Evolutionary conservation across 53 echinoderm and acorn worm species (phyloP), one percentile per base, ranked within the genome.

Genomic region (Antedon mediterranea): DNA sequence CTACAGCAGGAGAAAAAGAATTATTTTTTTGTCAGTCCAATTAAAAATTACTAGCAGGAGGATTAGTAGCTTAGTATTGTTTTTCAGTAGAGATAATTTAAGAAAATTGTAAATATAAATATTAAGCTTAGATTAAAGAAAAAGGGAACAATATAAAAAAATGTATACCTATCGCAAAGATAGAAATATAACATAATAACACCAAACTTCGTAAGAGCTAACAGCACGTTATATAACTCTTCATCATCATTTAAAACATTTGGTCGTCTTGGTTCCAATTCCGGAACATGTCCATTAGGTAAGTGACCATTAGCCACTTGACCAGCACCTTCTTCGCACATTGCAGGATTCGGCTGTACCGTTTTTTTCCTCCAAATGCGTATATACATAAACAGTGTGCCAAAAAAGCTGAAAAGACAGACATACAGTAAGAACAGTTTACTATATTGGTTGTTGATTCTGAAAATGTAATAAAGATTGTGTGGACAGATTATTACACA

Each of bases 141-240:
- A n/a, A 41, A 41, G 41, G 43, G 33, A n/a, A 71, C 72, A 80
- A 27, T 30, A 80, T 23, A 73, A 4, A 73, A 30, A 32, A 43
- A 0, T 13, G 42, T 81, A 73, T 75, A 95, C 95, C 95, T 89
- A 75, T 95, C 95, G 82, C 91, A 89, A 0, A 95, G 76, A 31
- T 89, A 91, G 70, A 92, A 87, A 72, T 95, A 95, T 3, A 79
- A 27, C 89, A 95, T 79, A 30, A 95, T 88, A 28, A 95, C 0
- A 29, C 95, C 94, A 83, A 89, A 95, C 79, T 89, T 91, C 18
- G 89, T 89, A 43, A 95, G 41, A 42, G 81, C 79, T 57, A 57
- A 13, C 11, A 57, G 23, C 23, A 26, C 23, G 20, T 32, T 32
- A 14, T 32, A 33, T 6, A 32, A 14, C 6, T 76, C 28, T 33